Evolutionary conservation across 2,113 vertebrate genomes (phyloP).

Genomic region (Dunckerocampus dactyliophorus): DNA sequence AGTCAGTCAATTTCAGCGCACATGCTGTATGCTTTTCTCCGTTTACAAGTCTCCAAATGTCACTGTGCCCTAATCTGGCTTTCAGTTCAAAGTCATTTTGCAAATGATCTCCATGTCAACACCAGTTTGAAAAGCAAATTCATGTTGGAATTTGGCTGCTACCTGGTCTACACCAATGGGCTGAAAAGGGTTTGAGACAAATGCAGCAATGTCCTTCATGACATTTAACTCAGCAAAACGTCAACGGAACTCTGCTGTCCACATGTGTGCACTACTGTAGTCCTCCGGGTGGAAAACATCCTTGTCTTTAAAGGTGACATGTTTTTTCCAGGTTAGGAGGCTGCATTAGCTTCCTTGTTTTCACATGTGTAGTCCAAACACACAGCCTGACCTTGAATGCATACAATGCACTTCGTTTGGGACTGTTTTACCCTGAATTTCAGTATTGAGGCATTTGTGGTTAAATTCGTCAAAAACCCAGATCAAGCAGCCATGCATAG

Average conservation of each 20-base stretch:
- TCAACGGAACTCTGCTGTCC: background rate
- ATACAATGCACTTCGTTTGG: too few species aligned
- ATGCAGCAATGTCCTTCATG: background rate
- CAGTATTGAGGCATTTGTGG: too few species aligned
- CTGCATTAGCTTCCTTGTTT: too few species aligned
- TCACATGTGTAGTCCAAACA: too few species aligned
- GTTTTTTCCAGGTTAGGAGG: too few species aligned
- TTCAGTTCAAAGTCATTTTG: constrained; percentile 2
- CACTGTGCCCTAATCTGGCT: background rate
- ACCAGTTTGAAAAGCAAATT: background rate
- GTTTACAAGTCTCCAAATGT: background rate
- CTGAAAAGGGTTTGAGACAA: background rate
- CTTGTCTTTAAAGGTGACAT: too few species aligned
- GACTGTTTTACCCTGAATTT: too few species aligned
- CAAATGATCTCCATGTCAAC: background rate
- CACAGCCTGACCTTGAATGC: too few species aligned
- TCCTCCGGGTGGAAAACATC: constrained; percentile 1
- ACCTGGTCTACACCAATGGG: background rate
- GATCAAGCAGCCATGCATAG: too few species aligned
- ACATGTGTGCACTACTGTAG: background rate
- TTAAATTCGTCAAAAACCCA: too few species aligned
- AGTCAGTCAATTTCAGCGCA: background rate
- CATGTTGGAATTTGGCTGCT: background rate
- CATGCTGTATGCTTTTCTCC: background rate
- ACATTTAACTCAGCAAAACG: background rate